Evolutionary conservation across 2,888 invertebrate species (phyloP), one percentile per base, ranked within the genome.

Genomic region (Rosalia funebris): DNA sequence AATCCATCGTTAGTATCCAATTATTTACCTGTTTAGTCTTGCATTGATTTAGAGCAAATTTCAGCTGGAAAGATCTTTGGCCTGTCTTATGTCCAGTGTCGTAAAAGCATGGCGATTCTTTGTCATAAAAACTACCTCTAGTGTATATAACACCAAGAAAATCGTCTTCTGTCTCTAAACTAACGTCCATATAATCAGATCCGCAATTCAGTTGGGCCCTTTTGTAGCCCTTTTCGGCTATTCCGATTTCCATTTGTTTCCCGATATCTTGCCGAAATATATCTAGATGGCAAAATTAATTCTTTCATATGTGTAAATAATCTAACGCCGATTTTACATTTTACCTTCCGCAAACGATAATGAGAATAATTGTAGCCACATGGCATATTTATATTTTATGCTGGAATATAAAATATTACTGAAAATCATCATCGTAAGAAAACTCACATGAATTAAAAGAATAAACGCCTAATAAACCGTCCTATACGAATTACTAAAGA

Each of bases 121-220:
- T 85, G 41, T 85, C 84, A 66, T 86, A 82, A 72, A 85, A 88
- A 70, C 84, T 87, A 25, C 88, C 88, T 47, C 86, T 81, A 0
- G 88, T 88, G 67, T 88, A 88, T 78, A 88, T 84, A 0, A 88
- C 86, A 0, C 88, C 88, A 1, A 81, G 81, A 69, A 88, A 88
- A 39, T 86, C 84, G 42, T 85, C 82, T 45, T 85, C 84, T 0
- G 84, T 86, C 74, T 82, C 82, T 32, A 82, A 65, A 52, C 75
- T 68, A 4, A 82, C 71, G 57, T 82, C 79, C 86, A 87, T 87
- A 0, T 83, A 83, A 64, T 87, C 83, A 1, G 85, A 83, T 0
- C 84, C 85, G 63, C 87, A 87, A 70, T 84, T 83, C 11, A 87
- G 77, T 65, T 84, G 83, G 0, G 87, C 86, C 66, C 81, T 83